Evolutionary conservation across 1,140 invertebrate species (phyloP).

Genomic region (Bombus picipes): DNA sequence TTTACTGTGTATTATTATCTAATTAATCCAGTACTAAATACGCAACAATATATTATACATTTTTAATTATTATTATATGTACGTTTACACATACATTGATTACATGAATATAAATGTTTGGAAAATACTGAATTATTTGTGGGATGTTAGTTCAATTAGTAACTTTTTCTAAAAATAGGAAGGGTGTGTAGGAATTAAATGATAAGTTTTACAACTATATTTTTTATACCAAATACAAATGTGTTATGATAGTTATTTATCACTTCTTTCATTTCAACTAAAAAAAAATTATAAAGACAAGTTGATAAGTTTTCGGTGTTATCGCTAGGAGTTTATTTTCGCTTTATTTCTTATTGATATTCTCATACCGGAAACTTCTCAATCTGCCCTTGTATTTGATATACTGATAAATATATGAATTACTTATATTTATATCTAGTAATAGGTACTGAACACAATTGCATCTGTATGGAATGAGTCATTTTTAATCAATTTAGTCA

Average conservation of each 20-base stretch:
- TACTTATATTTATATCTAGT: constrained; percentile 4
- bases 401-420: neutral
- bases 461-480: constrained; percentile 52
- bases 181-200: neutral
- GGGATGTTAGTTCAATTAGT: neutral
- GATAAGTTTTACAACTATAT: neutral
- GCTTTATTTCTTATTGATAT: no score
- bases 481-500: constrained; percentile 57
- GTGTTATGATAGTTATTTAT: neutral
- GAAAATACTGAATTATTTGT: neutral
- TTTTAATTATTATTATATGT: neutral
- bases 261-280: neutral
- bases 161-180: neutral
- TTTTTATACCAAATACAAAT: constrained; percentile 1
- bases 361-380: no score
- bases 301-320: no score
- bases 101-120: neutral
- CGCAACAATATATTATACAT: neutral
- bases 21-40: neutral
- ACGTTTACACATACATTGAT: neutral
- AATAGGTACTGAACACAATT: constrained; percentile 12
- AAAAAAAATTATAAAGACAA: neutral
- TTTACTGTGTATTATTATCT: neutral
- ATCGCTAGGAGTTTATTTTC: no score
- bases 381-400: neutral